phyloP scores from a whole-genome alignment of 2,113 vertebrate species.

The Pteropus alecto region DNA sequence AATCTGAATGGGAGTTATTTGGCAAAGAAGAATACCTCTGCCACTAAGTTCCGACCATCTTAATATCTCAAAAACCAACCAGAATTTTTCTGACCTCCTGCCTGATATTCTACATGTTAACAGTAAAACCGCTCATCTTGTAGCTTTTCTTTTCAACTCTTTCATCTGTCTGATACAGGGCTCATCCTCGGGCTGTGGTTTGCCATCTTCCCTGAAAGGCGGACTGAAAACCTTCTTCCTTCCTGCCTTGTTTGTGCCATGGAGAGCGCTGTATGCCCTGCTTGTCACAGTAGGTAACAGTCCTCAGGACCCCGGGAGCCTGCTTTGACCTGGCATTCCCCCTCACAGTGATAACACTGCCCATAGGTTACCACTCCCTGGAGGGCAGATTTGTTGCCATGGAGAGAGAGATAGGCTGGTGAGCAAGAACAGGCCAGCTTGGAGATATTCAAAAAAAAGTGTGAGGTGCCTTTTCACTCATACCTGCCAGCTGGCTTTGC shows the following conservation, averaged over 20 bases:
- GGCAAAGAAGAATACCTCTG: not conserved
- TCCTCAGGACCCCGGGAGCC: not conserved
- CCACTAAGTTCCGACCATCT: not conserved
- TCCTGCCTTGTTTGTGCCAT: not conserved
- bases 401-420: not conserved
- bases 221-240: not conserved
- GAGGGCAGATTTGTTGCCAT: conserved; percentile 2
- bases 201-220: not conserved
- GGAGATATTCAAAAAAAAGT: not conserved
- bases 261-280: not conserved
- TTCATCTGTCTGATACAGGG: not conserved
- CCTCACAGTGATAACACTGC: not conserved
- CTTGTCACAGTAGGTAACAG: not conserved
- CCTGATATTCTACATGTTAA: not conserved
- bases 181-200: not conserved
- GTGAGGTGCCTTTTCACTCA: not conserved
- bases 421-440: not conserved
- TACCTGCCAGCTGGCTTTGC: conserved; percentile 17
- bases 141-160: not conserved
- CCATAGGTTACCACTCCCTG: not conserved
- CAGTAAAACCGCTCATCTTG: not conserved
- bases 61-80: not conserved
- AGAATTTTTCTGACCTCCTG: not conserved
- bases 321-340: not conserved
- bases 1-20: not conserved